These are phyloP conservation scores for Halcyon leucocephala DNA, from an alignment of 2,797 vertebrate genomes.

Conservation along the genomic window DNA sequence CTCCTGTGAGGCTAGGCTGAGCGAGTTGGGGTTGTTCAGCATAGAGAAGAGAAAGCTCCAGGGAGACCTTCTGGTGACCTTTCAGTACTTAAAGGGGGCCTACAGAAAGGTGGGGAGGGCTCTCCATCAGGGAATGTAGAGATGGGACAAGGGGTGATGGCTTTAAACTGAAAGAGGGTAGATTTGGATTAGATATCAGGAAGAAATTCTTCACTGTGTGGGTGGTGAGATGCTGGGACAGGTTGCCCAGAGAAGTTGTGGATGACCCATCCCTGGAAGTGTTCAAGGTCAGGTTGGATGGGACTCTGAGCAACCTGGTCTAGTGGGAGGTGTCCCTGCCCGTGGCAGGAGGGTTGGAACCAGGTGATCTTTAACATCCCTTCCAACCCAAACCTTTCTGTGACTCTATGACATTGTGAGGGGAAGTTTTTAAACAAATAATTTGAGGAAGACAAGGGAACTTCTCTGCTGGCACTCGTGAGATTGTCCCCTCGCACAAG, in stretches of 20 bases:
- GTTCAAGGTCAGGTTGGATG: background rate
- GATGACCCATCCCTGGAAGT: background rate
- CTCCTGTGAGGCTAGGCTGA: background rate
- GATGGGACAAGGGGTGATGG: background rate
- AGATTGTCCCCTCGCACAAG: background rate
- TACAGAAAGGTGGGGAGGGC: no score
- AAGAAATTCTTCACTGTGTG: no score
- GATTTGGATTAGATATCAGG: background rate
- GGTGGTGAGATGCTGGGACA: no score
- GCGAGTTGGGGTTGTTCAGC: no score
- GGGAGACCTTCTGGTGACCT: no score
- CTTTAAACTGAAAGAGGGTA: background rate
- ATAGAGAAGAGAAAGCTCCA: no score
- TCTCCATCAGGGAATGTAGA: no score
- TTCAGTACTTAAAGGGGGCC: no score
- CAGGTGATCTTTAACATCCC: background rate
- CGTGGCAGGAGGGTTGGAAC: background rate
- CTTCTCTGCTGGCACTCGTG: background rate
- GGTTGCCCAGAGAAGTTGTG: background rate
- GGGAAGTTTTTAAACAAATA: background rate
- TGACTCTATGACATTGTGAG: background rate
- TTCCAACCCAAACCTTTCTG: background rate
- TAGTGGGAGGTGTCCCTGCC: background rate
- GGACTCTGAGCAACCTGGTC: background rate
- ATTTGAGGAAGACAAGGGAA: background rate